Evolutionary conservation across 2,888 invertebrate species (phyloP), one percentile per base, ranked within the genome.

Genomic region (Microctonus brassicae): DNA sequence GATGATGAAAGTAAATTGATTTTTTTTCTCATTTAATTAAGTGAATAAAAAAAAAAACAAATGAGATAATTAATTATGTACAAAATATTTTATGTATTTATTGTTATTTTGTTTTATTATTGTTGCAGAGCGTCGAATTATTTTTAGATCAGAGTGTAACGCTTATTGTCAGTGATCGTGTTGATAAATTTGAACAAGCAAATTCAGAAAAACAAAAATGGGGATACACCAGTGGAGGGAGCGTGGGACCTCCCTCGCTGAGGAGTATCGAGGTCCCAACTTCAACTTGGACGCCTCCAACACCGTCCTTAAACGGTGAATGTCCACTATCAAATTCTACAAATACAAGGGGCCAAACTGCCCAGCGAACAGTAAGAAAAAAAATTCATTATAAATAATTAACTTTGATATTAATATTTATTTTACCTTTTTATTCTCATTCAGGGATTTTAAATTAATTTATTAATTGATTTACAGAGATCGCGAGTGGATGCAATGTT

Each of bases 401-500:
- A n/a, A n/a, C n/a, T n/a, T n/a, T n/a, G n/a, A n/a, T n/a, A n/a
- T n/a, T n/a, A n/a, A n/a, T n/a, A n/a, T n/a, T n/a, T n/a, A n/a
- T n/a, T n/a, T n/a, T n/a, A n/a, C n/a, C n/a, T n/a, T n/a, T 80
- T 73, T 24, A 24, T 26, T 36, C 42, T 5, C 33, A 22, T 1
- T 29, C 29, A 29, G 7, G 3, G 29, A 29, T 29, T 29, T 65
- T 20, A 4, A 33, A 47, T 29, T 13, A 9, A n/a, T n/a, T n/a
- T n/a, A n/a, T n/a, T n/a, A n/a, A n/a, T n/a, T n/a, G n/a, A n/a
- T n/a, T 57, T 71, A 66, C 78, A 89, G 89, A 89, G 89, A 89
- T 90, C 91, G 83, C 92, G 94, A 87, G 93, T 93, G 87, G 94
- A 94, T 92, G 94, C 94, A 89, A 94, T 94, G 92, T 92, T 94